phyloP scores from a whole-genome alignment of 2,888 invertebrate species.

The Torymus texanus region DNA sequence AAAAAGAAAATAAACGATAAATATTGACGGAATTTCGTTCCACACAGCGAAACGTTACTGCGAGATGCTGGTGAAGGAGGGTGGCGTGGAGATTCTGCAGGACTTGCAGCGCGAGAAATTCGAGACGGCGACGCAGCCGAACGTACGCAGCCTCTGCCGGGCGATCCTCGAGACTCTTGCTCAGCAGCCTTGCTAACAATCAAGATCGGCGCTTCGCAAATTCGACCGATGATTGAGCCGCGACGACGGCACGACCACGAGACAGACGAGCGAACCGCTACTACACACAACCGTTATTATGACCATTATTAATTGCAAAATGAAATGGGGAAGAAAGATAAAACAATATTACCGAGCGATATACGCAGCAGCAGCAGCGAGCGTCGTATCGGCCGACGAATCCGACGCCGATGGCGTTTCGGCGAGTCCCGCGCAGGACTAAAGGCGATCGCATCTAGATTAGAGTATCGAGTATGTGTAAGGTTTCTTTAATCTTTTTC shows the following conservation, averaged over 20 bases:
- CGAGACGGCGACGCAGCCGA: constrained; percentile 68
- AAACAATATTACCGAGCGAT: no score
- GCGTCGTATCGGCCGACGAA: no score
- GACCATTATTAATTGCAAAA: not conserved
- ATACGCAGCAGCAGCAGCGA: no score
- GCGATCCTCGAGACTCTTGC: constrained; percentile 72
- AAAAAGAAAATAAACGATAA: no score
- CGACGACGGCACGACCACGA: constrained; percentile 10
- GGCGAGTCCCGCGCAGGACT: no score
- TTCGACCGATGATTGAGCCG: constrained; percentile 13
- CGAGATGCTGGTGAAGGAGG: constrained; percentile 80
- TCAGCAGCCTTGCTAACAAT: constrained; percentile 69
- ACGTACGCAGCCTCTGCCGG: constrained; percentile 70
- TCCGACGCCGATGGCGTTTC: no score
- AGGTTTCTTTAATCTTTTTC: no score
- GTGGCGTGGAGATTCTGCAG: constrained; percentile 78
- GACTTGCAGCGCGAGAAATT: constrained; percentile 70
- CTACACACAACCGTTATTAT: no score
- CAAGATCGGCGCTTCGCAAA: constrained; percentile 3
- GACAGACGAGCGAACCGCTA: not conserved
- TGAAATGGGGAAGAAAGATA: not conserved
- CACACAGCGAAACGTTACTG: constrained; percentile 80
- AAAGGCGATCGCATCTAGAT: no score
- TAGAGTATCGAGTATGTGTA: no score
- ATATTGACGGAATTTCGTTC: no score